Base-by-base conservation (phyloP, 2,797 vertebrate species). In the Lateolabrax maculatus region DNA sequence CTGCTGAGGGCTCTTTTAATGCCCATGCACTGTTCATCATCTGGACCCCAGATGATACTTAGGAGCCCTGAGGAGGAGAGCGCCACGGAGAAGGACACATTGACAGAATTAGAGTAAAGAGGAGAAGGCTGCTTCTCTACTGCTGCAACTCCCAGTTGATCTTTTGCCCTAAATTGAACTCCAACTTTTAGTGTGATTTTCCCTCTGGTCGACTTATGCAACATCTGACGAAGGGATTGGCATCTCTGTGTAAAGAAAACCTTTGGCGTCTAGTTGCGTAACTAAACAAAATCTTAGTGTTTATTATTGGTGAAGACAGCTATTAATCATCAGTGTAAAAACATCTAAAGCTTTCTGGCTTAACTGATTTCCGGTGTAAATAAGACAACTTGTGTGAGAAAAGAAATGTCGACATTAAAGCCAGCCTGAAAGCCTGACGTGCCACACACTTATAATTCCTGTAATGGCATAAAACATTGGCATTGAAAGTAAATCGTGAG, bases 11-110 rank as follows among this genome's bases (percentile, higher is more conserved):
- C 57, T 57, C 53, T 67, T 46, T 63, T 53, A 27, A 34, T 53
- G 51, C 37, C 6, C 34, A 1, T 37, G 23, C 15, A 57, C 56
- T 37, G 53, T 43, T 46, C 39, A 34, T 84, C 71, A 65, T 81
- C 68, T 71, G 70, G 44, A 56, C 51, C 29, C 43, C 69, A 84
- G 79, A 83, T 84, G 80, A 21, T 69, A 43, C 60, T 18, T 63
- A 84, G 60, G 66, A 71, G 37, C 65, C 60, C 51, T 0, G 41
- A 60, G 56, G 60, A 55, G 16, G 12, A 56, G 15, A 11, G 4
- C 11, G 19, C 12, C 18, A 8, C 16, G 21, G 23, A 11, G 16
- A 31, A 44, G 44, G 8, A 75, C 25, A 29, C 18, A 12, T 3
- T 44, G 23, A 36, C 58, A 56, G 48, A 76, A 53, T 48, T 0